phyloP scores from a whole-genome alignment of 2,797 vertebrate species.

The Parambassis ranga region DNA sequence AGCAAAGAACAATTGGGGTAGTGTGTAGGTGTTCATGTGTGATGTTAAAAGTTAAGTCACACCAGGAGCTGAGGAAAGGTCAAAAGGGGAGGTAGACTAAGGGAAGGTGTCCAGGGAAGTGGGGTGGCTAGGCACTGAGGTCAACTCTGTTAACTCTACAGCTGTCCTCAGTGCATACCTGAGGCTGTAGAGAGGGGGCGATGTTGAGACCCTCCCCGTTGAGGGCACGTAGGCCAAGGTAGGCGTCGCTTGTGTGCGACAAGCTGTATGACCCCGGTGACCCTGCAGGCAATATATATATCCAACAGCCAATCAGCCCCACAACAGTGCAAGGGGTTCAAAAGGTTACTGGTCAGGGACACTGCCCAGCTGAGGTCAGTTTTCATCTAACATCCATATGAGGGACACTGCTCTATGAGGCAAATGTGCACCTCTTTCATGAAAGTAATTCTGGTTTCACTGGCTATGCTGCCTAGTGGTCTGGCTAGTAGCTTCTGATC shows the following conservation, averaged over 20 bases:
- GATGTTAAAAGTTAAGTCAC: conserved; percentile 43
- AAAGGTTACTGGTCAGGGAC: conserved; percentile 32
- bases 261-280: conserved; percentile 84
- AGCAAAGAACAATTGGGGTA: conserved; percentile 25
- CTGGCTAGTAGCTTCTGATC: too few relatives aligned
- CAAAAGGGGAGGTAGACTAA: conserved; percentile 52
- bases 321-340: conserved; percentile 37
- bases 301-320: conserved; percentile 67
- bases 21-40: neutral
- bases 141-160: conserved; percentile 50
- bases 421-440: too few relatives aligned
- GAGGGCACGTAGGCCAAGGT: conserved; percentile 81
- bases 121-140: conserved; percentile 60
- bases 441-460: neutral
- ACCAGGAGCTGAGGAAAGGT: conserved; percentile 46
- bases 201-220: conserved; percentile 81
- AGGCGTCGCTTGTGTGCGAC: conserved; percentile 81
- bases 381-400: conserved; percentile 5
- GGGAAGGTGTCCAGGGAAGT: conserved; percentile 41
- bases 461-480: too few relatives aligned
- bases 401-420: neutral
- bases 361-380: neutral
- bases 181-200: conserved; percentile 81
- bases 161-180: conserved; percentile 80
- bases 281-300: conserved; percentile 76